phyloP scores from a whole-genome alignment of 2,113 vertebrate species.

The Paracanthobrama guichenoti region DNA sequence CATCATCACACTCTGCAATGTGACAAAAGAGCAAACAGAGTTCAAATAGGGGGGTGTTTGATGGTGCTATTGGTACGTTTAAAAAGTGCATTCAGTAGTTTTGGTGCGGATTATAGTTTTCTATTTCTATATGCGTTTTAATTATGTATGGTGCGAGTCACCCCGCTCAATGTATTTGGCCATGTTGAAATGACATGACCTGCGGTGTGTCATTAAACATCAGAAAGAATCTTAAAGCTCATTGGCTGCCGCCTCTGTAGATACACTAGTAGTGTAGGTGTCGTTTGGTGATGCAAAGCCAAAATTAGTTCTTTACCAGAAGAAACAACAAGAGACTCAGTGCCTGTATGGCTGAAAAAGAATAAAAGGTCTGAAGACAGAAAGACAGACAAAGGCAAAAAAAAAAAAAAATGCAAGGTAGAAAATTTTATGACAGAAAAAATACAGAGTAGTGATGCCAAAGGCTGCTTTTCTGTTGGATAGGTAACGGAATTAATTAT shows the following conservation, averaged over 20 bases:
- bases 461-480: neutral
- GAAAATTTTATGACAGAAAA: neutral
- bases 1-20: neutral
- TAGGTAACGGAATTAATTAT: neutral
- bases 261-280: neutral
- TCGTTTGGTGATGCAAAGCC: neutral
- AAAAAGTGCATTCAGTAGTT: neutral
- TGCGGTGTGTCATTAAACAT: neutral
- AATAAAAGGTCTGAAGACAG: neutral
- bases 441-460: neutral
- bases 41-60: neutral
- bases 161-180: neutral
- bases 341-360: neutral
- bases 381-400: no score
- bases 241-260: neutral
- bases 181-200: neutral
- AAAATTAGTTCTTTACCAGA: neutral
- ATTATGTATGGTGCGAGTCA: neutral
- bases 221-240: neutral
- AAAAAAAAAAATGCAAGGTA: neutral
- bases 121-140: neutral
- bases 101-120: neutral
- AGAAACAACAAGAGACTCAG: neutral
- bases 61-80: no score
- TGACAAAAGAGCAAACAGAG: neutral